A percentile compares a stretch with the other conserved stretches of the same genome.
phyloP scores from a whole-genome alignment of 2,888 invertebrate genomes.

The Eristalis intricaria region DNA sequence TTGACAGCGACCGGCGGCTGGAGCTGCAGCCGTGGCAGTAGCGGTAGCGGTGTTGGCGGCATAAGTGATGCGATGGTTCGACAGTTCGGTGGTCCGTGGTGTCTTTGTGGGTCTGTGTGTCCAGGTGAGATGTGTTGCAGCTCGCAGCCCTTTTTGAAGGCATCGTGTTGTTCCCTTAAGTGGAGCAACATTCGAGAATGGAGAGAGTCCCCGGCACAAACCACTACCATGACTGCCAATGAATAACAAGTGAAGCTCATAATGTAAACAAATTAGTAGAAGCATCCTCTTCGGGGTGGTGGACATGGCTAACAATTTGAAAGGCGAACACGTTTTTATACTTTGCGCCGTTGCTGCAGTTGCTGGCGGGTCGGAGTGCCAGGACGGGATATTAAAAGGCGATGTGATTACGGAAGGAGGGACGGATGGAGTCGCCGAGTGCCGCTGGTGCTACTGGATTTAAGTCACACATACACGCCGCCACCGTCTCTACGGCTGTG shows the following conservation, averaged over 20 bases:
- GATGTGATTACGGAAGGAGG: constrained; percentile 57
- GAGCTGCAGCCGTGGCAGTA: constrained; percentile 69
- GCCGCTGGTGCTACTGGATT: constrained; percentile 60
- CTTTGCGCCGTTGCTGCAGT: constrained; percentile 76
- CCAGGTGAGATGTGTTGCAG: constrained; percentile 66
- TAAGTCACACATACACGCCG: neutral
- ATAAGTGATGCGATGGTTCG: constrained; percentile 30
- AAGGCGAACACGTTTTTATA: constrained; percentile 81
- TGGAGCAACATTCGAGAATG: constrained; percentile 64
- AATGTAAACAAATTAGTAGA: constrained; percentile 81
- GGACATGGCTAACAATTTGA: constrained; percentile 75
- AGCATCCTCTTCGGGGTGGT: constrained; percentile 72
- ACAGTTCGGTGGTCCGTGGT: constrained; percentile 38
- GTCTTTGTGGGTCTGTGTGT: constrained; percentile 5
- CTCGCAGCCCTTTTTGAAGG: constrained; percentile 74
- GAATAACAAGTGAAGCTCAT: constrained; percentile 79
- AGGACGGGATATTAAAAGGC: constrained; percentile 54
- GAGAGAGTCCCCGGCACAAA: constrained; percentile 59
- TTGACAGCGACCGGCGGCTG: constrained; percentile 57
- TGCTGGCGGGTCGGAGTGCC: neutral
- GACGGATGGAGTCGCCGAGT: constrained; percentile 41
- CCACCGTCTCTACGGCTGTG: neutral
- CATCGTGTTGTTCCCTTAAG: constrained; percentile 73
- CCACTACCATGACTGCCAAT: constrained; percentile 46
- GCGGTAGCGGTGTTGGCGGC: constrained; percentile 32